A percentile compares a stretch with the other conserved stretches of the same genome.
phyloP scores from a whole-genome alignment of 2,888 invertebrate genomes.

The Lepidocyrtinus sp. region DNA sequence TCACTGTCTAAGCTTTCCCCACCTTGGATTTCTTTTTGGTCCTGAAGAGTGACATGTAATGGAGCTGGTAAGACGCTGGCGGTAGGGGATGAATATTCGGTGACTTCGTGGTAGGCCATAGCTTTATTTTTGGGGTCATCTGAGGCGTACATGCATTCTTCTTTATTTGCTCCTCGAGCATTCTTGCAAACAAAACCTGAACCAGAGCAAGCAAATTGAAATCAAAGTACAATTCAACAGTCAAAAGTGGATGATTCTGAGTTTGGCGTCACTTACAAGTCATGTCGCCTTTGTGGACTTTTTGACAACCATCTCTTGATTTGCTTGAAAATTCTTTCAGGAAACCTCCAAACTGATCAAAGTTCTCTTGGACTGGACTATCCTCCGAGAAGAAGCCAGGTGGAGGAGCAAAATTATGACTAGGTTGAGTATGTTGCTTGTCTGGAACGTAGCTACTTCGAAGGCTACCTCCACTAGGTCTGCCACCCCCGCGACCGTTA shows the following conservation, averaged over 20 bases:
- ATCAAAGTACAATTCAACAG: too few relatives aligned
- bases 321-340: conserved; percentile 82
- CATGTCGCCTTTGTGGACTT: conserved; percentile 82
- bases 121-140: conserved; percentile 79
- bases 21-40: neutral
- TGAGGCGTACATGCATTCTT: conserved; percentile 85
- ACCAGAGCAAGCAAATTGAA: too few relatives aligned
- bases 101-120: conserved; percentile 79
- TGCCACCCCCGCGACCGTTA: neutral
- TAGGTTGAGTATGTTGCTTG: conserved; percentile 63
- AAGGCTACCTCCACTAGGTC: neutral
- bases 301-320: conserved; percentile 78
- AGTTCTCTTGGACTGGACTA: conserved; percentile 32
- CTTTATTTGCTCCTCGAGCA: conserved; percentile 80
- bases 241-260: too few relatives aligned
- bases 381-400: conserved; percentile 56
- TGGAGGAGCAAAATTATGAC: conserved; percentile 62
- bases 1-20: conserved; percentile 17
- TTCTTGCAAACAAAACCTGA: conserved; percentile 79
- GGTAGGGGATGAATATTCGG: conserved; percentile 73
- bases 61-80: conserved; percentile 58
- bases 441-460: conserved; percentile 50
- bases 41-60: conserved; percentile 22
- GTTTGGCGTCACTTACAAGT: conserved; percentile 79
- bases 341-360: conserved; percentile 78